phyloP scores from a whole-genome alignment of 2,113 vertebrate genomes.

The Nothobranchius furzeri region DNA sequence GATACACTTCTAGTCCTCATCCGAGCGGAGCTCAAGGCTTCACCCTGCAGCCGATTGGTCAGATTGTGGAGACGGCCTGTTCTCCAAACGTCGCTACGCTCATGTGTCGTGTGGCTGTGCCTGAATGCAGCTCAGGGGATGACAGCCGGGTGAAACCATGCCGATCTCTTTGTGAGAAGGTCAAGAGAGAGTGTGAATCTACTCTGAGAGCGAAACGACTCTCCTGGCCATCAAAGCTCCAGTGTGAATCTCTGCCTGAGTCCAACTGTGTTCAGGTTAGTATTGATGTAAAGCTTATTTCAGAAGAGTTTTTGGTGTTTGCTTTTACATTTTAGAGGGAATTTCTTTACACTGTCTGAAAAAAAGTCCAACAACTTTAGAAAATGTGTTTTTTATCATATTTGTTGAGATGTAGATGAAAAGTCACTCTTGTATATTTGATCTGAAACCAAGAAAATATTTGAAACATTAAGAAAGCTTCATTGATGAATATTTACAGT shows the following conservation, averaged over 20 bases:
- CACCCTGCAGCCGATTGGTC: constrained; percentile 32
- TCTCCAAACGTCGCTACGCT: constrained; percentile 31
- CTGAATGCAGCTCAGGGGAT: constrained; percentile 47
- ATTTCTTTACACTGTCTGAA: too few relatives aligned
- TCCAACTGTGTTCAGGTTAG: constrained; percentile 56
- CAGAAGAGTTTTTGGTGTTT: too few relatives aligned
- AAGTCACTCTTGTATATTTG: too few relatives aligned
- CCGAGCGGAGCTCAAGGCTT: constrained; percentile 38
- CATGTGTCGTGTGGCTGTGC: constrained; percentile 62
- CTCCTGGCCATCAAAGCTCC: constrained; percentile 43
- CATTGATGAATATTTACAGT: too few relatives aligned
- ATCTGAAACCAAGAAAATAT: too few relatives aligned
- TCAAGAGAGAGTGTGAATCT: constrained; percentile 59
- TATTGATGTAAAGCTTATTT: neutral
- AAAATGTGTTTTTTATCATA: too few relatives aligned
- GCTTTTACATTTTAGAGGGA: too few relatives aligned
- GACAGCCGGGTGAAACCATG: constrained; percentile 53
- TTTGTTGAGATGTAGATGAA: too few relatives aligned
- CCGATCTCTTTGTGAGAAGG: constrained; percentile 58
- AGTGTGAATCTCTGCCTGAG: constrained; percentile 50
- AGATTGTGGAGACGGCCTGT: constrained; percentile 60
- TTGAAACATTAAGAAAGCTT: too few relatives aligned
- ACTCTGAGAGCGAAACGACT: constrained; percentile 28
- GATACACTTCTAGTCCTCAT: constrained; percentile 50
- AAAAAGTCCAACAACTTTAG: too few relatives aligned